A percentile compares a stretch with the other conserved stretches of the same genome.
Evolutionary conservation across 2,113 vertebrate species (phyloP).

Genomic region (Pomatorhinus ruficollis): DNA sequence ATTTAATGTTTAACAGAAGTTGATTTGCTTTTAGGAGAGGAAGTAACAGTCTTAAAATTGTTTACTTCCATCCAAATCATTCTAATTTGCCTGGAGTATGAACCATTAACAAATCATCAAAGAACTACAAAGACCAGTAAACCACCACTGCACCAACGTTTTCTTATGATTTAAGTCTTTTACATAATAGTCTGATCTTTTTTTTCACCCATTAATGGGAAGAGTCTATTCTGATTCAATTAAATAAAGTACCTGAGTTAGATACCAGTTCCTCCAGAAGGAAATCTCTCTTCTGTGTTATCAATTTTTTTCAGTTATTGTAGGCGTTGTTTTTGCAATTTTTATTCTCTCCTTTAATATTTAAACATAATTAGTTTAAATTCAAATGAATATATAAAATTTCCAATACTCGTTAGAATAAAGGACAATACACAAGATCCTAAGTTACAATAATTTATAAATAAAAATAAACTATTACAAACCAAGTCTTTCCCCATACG

Average conservation of each 20-base stretch:
- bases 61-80: neutral
- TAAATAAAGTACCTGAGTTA: slow-evolving; percentile 39
- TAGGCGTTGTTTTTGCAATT: slow-evolving; percentile 11
- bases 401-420: slow-evolving; percentile 61
- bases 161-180: neutral
- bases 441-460: slow-evolving; percentile 76
- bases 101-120: neutral
- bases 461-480: slow-evolving; percentile 78
- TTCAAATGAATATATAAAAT: slow-evolving; percentile 60
- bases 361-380: slow-evolving; percentile 44
- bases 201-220: neutral
- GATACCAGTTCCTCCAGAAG: slow-evolving; percentile 70
- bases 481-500: slow-evolving; percentile 77
- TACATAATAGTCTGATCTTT: neutral
- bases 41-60: slow-evolving; percentile 13
- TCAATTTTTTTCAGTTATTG: neutral
- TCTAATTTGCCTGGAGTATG: neutral
- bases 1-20: neutral
- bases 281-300: slow-evolving; percentile 23
- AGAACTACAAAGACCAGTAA: slow-evolving; percentile 2
- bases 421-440: slow-evolving; percentile 71
- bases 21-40: neutral
- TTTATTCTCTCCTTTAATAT: slow-evolving; percentile 35
- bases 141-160: neutral
- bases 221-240: slow-evolving; percentile 36